These are phyloP conservation scores for Drosophila heteroneura DNA, from an alignment of 2,888 invertebrate species.

Conservation along the genomic window DNA sequence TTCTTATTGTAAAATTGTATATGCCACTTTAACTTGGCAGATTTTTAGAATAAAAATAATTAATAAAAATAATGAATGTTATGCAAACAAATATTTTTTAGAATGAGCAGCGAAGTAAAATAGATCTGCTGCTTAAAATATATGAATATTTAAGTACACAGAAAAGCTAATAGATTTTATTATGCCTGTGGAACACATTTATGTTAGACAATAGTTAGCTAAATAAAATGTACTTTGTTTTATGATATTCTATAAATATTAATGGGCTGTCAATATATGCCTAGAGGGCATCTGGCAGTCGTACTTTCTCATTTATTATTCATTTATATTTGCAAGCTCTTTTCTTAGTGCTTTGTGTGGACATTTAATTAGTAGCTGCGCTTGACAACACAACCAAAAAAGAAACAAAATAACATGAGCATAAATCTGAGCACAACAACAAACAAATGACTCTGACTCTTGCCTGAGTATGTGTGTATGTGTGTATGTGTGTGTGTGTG, in stretches of 20 bases:
- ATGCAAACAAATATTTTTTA: not conserved
- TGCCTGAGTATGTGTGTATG: slow-evolving; percentile 1
- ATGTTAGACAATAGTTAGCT: not conserved
- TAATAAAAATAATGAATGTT: not conserved
- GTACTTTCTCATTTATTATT: not conserved
- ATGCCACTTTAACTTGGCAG: not conserved
- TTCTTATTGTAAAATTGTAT: too few relatives aligned
- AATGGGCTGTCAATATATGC: not conserved
- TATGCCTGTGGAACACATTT: not conserved
- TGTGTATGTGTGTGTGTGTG: slow-evolving; percentile 16
- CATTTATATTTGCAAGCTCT: slow-evolving; percentile 1
- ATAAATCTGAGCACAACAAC: slow-evolving; percentile 60
- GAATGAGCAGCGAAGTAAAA: not conserved
- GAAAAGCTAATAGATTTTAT: not conserved
- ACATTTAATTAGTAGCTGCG: slow-evolving; percentile 62
- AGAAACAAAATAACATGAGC: slow-evolving; percentile 41
- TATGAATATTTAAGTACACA: not conserved
- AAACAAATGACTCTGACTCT: slow-evolving; percentile 44
- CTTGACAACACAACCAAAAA: slow-evolving; percentile 39
- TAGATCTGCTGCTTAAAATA: not conserved
- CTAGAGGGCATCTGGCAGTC: slow-evolving; percentile 10
- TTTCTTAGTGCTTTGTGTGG: slow-evolving; percentile 17
- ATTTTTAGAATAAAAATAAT: not conserved
- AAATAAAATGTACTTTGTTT: not conserved
- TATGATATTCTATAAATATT: not conserved